Base-by-base conservation (phyloP, 2,113 vertebrate genomes). In the Cardinalis cardinalis region DNA sequence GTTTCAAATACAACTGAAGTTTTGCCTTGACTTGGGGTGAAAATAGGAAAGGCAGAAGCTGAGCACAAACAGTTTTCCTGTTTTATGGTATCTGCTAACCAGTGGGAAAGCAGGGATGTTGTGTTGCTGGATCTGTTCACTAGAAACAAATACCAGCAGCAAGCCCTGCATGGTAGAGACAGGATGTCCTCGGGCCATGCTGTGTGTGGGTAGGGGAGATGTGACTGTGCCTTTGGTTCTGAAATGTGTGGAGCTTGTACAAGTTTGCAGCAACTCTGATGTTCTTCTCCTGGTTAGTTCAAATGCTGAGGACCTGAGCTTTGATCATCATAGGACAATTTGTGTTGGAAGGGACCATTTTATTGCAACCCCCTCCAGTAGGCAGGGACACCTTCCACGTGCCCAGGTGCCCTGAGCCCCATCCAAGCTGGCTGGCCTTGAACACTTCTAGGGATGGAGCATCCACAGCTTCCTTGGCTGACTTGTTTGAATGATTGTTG, bases 151-250 rank as follows among this genome's bases (percentile, higher is more conserved):
- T 14, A 24, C 7, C 15, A 58, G 66, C 18, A 90, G 8, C 6
- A 14, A 0, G 3, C 8, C 6, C 7, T 38, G 12, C 0, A 3
- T 6, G 2, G 29, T 41, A 32, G 26, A 9, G 48, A 2, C 19
- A 49, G 46, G 12, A 24, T 71, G 18, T 55, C 10, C n/a, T 28
- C 0, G 0, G 60, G 51, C 32, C 9, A 6, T 0, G 0, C 5
- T 0, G 1, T 20, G 18, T 1, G 0, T 55, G n/a, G 14, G 3
- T 26, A 18, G 48, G 7, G 29, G 15, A 0, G 2, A 5, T 55
- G 25, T 36, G 51, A 29, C 43, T 70, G 36, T n/a, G 28, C 53
- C 34, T 56, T 40, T 40, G 25, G 19, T 4, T 84, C 24, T 44
- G 6, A 77, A 49, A 19, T 29, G 18, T 9, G 3, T 8, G 10